Base-by-base conservation (phyloP, 2,888 invertebrate genomes). In the Augiades crinisus region DNA sequence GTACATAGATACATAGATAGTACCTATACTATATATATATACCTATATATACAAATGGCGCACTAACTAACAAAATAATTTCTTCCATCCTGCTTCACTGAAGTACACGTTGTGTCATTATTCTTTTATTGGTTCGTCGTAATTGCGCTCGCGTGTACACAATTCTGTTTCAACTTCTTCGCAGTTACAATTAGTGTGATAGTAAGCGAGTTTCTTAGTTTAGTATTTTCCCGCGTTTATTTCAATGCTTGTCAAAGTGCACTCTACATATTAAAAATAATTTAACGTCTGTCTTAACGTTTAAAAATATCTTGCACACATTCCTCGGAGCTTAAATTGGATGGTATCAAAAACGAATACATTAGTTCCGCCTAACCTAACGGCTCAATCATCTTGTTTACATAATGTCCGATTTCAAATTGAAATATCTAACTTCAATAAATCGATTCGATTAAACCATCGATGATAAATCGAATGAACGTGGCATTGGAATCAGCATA, bases 391-490 rank as follows among this genome's bases (percentile, higher is more conserved):
- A n/a, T 44, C 19, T n/a, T 33, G 33, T 33, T 44, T 13, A 33
- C 14, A 33, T 3, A n/a, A 14, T 27, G n/a, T 43, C 12, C 5
- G 6, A 27, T 30, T 43, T 31, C 38, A 13, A 31, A 43, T 10
- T 10, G 22, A 7, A 34, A 10, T 34, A 34, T n/a, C n/a, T n/a
- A n/a, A n/a, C n/a, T n/a, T n/a, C n/a, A n/a, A n/a, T 13, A 34
- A 22, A 45, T 16, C 33, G 22, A 45, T 34, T 45, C 3, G 22
- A 45, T 34, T 31, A 14, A 45, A 44, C 3, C 16, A 5, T 36
- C 22, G 45, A 45, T 45, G 45, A 45, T 45, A 22, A 54, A 54
- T 47, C 51, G 49, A 50, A 47, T 47, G 47, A 52, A 46, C 30
- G 24, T 21, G 24, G 14, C 22, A 50, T 44, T 49, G 52, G 22